These are phyloP conservation scores for Triplophysa dalaica DNA, from an alignment of 2,113 vertebrate species.

Conservation along the genomic window DNA sequence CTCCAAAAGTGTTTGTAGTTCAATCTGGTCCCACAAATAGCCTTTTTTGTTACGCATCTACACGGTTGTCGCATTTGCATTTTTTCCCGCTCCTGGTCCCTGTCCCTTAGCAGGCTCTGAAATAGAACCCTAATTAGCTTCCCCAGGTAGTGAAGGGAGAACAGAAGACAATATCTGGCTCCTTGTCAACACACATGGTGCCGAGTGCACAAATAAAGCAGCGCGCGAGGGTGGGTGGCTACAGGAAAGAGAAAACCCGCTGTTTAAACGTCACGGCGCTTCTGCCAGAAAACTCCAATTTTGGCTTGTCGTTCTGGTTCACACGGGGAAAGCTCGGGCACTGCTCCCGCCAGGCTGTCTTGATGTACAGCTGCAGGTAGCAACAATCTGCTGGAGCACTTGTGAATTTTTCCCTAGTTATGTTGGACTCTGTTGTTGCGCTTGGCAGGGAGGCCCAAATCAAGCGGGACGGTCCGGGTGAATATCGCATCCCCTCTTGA, in stretches of 20 bases:
- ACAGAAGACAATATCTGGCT: slow-evolving; percentile 39
- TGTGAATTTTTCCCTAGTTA: slow-evolving; percentile 25
- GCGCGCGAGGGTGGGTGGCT: slow-evolving; percentile 18
- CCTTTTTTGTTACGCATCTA: background rate
- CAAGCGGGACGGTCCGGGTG: background rate
- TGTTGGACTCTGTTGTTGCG: slow-evolving; percentile 1
- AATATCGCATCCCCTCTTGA: slow-evolving; percentile 24
- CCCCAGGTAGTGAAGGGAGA: slow-evolving; percentile 42
- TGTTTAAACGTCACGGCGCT: slow-evolving; percentile 21
- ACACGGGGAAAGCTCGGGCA: slow-evolving; percentile 20
- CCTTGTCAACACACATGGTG: slow-evolving; percentile 36
- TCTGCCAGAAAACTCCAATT: slow-evolving; percentile 37
- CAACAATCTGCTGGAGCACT: slow-evolving; percentile 9
- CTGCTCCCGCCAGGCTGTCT: slow-evolving; percentile 1
- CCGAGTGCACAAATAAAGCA: slow-evolving; percentile 45
- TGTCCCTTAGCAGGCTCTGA: slow-evolving; percentile 28
- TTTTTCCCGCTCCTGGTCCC: slow-evolving; percentile 23
- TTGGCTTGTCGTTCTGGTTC: slow-evolving; percentile 22
- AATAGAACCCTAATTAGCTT: slow-evolving; percentile 49
- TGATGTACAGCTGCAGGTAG: slow-evolving; percentile 22
- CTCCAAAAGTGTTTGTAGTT: slow-evolving; percentile 2
- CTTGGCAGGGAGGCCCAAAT: slow-evolving; percentile 18
- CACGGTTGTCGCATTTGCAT: slow-evolving; percentile 2
- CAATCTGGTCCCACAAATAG: background rate
- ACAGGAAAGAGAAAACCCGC: slow-evolving; percentile 32